Evolutionary conservation across 2,113 vertebrate genomes (phyloP).

Genomic region (Nycticryphes semicollaris): DNA sequence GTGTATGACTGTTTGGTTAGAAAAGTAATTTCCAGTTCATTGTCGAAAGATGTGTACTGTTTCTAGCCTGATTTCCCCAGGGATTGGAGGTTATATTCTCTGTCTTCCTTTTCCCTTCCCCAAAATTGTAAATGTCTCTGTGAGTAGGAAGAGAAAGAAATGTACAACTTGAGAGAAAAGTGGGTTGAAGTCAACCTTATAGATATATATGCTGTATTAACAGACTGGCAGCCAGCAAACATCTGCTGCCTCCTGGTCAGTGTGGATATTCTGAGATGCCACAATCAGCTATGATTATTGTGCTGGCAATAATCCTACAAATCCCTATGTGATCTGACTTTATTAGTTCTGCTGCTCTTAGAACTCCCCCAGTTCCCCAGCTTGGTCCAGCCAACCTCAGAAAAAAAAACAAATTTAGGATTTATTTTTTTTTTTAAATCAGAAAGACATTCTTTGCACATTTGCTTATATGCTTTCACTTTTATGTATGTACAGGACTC

Average conservation of each 20-base stretch:
- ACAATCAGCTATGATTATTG: neutral
- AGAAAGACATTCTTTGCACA: neutral
- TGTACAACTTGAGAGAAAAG: neutral
- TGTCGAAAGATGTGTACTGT: neutral
- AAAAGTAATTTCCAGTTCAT: neutral
- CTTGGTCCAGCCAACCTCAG: neutral
- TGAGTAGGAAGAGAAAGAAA: neutral
- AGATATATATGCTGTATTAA: neutral
- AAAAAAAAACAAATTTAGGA: neutral
- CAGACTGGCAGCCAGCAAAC: neutral
- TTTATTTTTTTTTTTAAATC: neutral
- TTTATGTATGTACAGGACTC: neutral
- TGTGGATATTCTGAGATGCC: neutral
- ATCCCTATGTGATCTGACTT: neutral
- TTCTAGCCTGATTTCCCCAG: neutral
- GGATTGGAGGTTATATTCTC: neutral
- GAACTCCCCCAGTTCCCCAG: neutral
- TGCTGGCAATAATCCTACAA: neutral
- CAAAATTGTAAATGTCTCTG: neutral
- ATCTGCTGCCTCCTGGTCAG: neutral
- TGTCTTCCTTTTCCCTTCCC: neutral
- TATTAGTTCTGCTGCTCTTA: neutral
- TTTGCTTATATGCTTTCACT: neutral
- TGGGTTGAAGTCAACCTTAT: neutral
- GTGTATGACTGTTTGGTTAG: neutral